These are phyloP conservation scores for Synaphobranchus kaupii DNA, from an alignment of 2,797 vertebrate species.

Conservation along the genomic window DNA sequence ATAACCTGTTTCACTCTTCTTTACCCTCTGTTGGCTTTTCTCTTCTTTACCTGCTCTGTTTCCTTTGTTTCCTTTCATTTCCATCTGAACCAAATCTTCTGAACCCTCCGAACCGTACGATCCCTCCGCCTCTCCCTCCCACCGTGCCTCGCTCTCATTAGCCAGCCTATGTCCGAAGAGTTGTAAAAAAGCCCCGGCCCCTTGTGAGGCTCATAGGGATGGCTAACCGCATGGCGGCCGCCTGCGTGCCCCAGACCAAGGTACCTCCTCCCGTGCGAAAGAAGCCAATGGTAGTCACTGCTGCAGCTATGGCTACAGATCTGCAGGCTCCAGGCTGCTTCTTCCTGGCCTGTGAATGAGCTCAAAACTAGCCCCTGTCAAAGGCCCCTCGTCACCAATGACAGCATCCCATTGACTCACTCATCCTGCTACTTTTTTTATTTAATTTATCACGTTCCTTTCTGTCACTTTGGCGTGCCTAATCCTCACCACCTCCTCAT, in stretches of 20 bases:
- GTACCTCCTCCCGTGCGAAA: conserved; percentile 32
- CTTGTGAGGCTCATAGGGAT: conserved; percentile 39
- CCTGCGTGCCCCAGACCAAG: conserved; percentile 38
- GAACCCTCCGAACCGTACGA: conserved; percentile 9
- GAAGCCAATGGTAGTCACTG: background rate
- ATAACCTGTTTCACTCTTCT: background rate
- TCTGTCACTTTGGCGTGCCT: background rate
- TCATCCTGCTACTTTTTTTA: background rate
- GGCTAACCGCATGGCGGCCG: conserved; percentile 41
- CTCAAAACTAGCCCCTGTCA: background rate
- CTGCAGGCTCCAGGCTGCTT: background rate
- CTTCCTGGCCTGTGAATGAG: background rate
- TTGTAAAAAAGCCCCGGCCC: conserved; percentile 42
- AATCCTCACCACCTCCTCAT: background rate
- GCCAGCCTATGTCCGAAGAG: conserved; percentile 46
- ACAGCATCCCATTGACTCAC: background rate
- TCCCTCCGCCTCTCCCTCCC: conserved; percentile 33
- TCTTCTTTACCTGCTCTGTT: conserved; percentile 9
- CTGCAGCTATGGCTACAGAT: background rate
- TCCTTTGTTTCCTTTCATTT: conserved; percentile 10
- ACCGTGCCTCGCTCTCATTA: conserved; percentile 47
- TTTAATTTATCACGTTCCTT: background rate
- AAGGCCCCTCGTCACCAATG: background rate
- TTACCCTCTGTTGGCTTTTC: conserved; percentile 35
- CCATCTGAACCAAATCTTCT: conserved; percentile 27